These are phyloP conservation scores for Listrodromus nycthemerus DNA, from an alignment of 2,888 invertebrate genomes.

Conservation along the genomic window DNA sequence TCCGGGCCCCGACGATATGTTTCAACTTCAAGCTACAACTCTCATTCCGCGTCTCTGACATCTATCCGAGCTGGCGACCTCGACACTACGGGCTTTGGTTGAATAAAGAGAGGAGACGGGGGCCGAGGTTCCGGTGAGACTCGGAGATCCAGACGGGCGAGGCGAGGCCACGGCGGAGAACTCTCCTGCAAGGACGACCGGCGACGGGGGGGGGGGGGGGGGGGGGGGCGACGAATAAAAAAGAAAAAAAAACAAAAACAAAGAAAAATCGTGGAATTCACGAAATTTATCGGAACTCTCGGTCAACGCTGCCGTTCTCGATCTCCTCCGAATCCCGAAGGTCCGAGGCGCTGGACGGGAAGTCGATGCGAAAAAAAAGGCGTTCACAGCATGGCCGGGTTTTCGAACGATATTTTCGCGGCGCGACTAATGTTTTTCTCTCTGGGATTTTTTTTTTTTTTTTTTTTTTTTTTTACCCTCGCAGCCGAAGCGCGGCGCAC, in stretches of 20 bases:
- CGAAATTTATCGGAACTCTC: conserved; percentile 23
- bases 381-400: not conserved
- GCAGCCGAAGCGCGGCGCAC: not conserved
- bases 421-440: too few species aligned
- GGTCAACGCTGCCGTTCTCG: not conserved
- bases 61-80: conserved; percentile 57
- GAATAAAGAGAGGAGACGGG: conserved; percentile 5
- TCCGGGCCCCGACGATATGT: conserved; percentile 45
- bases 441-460: too few species aligned
- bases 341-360: not conserved
- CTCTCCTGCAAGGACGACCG: conserved; percentile 50
- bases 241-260: too few species aligned
- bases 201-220: not conserved
- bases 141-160: conserved; percentile 40
- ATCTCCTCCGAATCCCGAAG: too few species aligned
- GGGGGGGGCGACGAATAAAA: not conserved
- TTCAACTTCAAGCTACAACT: conserved; percentile 55
- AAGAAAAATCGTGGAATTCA: not conserved
- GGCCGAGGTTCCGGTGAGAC: not conserved
- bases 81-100: conserved; percentile 44
- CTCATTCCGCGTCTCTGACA: conserved; percentile 48
- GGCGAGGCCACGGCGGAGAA: conserved; percentile 48
- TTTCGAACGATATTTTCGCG: not conserved
- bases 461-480: not conserved
- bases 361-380: not conserved